Evolutionary conservation across 2,113 vertebrate species (phyloP).

Genomic region (Fukomys damarensis): DNA sequence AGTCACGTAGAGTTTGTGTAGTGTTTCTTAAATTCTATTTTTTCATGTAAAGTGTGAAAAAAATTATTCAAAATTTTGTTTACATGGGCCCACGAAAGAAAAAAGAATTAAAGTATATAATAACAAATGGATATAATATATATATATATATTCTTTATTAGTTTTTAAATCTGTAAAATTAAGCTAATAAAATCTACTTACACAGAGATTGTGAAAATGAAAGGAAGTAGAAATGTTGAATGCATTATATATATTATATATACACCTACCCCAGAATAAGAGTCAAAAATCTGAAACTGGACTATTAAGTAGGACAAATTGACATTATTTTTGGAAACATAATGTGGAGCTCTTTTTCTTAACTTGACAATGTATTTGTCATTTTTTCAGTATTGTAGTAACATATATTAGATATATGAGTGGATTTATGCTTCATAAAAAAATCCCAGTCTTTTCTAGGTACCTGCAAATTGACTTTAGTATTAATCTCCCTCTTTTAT

Average conservation of each 20-base stretch:
- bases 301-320: background rate
- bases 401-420: background rate
- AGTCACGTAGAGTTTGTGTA: background rate
- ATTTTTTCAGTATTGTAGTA: background rate
- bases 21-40: background rate
- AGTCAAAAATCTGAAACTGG: background rate
- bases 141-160: background rate
- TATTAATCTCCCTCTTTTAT: background rate
- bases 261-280: background rate
- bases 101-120: background rate
- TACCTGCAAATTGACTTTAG: background rate
- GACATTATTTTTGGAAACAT: background rate
- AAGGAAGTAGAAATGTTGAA: background rate
- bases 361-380: background rate
- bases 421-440: background rate
- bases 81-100: background rate
- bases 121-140: background rate
- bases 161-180: background rate
- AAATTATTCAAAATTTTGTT: background rate
- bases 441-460: background rate
- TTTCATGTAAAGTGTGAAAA: conserved; percentile 24
- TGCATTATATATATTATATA: background rate
- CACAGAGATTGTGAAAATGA: background rate
- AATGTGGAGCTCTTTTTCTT: background rate
- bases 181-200: background rate